Evolutionary conservation across 2,888 invertebrate genomes (phyloP), one percentile per base, ranked within the genome.

Genomic region (Meliscaeva auricollis): DNA sequence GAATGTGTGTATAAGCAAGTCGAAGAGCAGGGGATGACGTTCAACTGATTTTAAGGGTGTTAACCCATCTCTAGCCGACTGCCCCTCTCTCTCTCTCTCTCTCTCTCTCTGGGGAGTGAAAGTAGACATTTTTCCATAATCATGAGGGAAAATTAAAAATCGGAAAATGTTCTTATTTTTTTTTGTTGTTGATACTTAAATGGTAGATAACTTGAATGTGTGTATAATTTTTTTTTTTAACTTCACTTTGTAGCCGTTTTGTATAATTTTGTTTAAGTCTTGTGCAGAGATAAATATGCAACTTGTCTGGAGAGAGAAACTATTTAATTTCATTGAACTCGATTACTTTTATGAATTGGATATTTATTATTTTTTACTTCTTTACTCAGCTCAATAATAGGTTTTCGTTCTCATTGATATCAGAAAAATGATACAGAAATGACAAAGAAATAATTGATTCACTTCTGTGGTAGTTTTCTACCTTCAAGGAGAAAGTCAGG

Each of bases 81-180:
- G 20, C 48, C 17, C 0, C n/a, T n/a, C n/a, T n/a, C n/a, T n/a
- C n/a, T n/a, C n/a, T n/a, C n/a, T 11, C 9, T 20, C 20, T 20
- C 6, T 0, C 3, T 30, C 50, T 20, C 44, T 15, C 13, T 58
- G 26, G 72, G n/a, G 62, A 15, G 72, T 70, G 38, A 56, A 84
- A 79, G 79, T 76, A 72, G 56, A 69, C 41, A 50, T 68, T 62
- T 68, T 30, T 50, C 8, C 60, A 76, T 76, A 76, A 85, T 76
- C 72, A 80, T 72, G 81, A 69, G 60, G 69, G 62, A 72, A 81
- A 77, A 81, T 85, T 81, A 81, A 77, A 85, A 85, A 80, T 80
- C 84, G 66, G 80, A 84, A 83, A 70, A 73, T 50, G 9, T 17
- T 35, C 26, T 54, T 32, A 35, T 35, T 22, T n/a, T 72, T 5